Evolutionary conservation across 2,888 invertebrate genomes (phyloP), one percentile per base, ranked within the genome.

Genomic region (Brachypterus glaber): DNA sequence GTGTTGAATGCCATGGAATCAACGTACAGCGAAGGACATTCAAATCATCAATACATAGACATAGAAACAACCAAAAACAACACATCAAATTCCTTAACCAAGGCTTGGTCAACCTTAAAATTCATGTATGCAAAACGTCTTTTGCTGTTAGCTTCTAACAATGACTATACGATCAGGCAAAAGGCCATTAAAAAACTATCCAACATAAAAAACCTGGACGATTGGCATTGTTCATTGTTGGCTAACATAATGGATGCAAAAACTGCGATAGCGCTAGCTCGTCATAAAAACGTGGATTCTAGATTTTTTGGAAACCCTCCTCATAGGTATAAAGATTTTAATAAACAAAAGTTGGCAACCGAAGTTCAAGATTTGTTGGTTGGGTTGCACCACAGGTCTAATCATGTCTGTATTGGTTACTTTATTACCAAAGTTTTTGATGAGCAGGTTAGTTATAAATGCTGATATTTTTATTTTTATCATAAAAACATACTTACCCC

Each of bases 231-330:
- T 48, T 54, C 58, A 35, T 78, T 82, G 53, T 70, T 91, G 41
- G 85, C 90, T 3, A 86, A 88, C 64, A 79, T 82, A 46, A 73
- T 85, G 50, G 83, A 88, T 66, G 73, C 76, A 30, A 70, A 74
- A 48, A 87, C 87, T 1, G 82, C 86, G 2, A 76, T 88, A 1
- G 76, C 81, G 2, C 68, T 92, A 34, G 89, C 91, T 0, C 71
- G 89, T 48, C 77, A 78, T 2, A 63, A 68, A 25, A 75, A 76
- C 26, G 79, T 76, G 2, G 83, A 89, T 63, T 63, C 73, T 9
- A 71, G 82, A 35, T 82, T 85, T 60, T 89, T 91, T 57, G 62
- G 82, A 25, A 78, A 80, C 5, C 80, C 86, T 3, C 79, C 80
- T 11, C 37, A 58, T 11, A 44, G 51, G 32, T 61, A 58, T 44